Evolutionary conservation across 1,140 invertebrate species (phyloP), one percentile per base, ranked within the genome.

Genomic region (Cotesia vestalis): DNA sequence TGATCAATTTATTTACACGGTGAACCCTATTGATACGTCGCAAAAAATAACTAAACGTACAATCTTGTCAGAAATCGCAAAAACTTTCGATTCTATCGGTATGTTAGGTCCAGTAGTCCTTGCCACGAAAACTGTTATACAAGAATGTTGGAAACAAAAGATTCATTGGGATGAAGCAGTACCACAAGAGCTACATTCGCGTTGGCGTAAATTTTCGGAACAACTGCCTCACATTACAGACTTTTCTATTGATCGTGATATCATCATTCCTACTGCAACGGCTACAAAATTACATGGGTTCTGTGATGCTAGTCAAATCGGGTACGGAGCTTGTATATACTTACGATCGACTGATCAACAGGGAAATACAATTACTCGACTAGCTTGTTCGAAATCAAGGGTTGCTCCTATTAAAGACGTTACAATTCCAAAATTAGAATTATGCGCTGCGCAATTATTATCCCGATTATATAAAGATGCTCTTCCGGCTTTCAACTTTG

Each of bases 301-400:
- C 67, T 75, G 73, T 14, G 83, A 85, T 66, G 78, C 78, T 5
- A 79, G 75, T 4, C 70, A 77, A 63, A 27, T 12, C 6, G 82
- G 78, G 0, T 85, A 82, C 70, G 82, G 76, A 17, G 79, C 80
- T 8, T 79, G 76, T 63, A 35, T 82, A 4, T 85, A 82, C 55
- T n/a, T 81, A 4, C 35, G 80, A 51, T 75, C 73, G 0, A 14
- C 27, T 3, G 8, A 12, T 20, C 17, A 1, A 1, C 4, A 17
- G 35, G 3, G 35, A 66, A 9, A 66, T 17, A 11, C 4, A 34
- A 12, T 12, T 6, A 55, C 66, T 3, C 8, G 17, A 4, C 20
- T 74, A 46, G 14, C 62, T 12, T 74, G 70, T 9, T 64, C 72
- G 11, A 78, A 76, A 71, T 69, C 74, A 3, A 9, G 67, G 55